Evolutionary conservation across 2,797 vertebrate genomes (phyloP), one percentile per base, ranked within the genome.

Genomic region (Sebastes paucispinis): DNA sequence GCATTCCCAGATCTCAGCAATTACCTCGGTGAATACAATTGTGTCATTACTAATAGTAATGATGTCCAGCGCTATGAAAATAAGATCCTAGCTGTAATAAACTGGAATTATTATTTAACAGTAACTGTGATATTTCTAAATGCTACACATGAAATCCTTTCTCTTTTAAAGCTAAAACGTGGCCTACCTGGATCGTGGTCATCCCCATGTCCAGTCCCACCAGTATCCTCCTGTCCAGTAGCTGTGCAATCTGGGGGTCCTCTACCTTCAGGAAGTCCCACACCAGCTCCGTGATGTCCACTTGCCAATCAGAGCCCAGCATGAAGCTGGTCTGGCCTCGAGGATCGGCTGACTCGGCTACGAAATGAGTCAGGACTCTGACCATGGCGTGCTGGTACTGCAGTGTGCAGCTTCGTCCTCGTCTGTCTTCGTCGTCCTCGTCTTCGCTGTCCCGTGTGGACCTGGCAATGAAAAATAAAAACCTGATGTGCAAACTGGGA

Each of bases 371-470:
- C 63, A 99, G 96, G 58, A 99, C 97, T 1, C 98, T 93, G 79
- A 99, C 95, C 65, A 93, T 96, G 93, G 98, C 95, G 0, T 96
- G 97, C 90, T 99, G 98, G 93, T 98, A 99, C 93, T 98, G 98
- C 71, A 99, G 94, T 1, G 96, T 91, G 54, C 98, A 99, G 76
- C 97, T 96, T 39, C 97, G 92, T 72, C 97, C 97, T 60, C 96
- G 92, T 25, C 95, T 93, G 77, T 98, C 98, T 55, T 96, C 96
- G 0, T 98, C 98, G 0, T 99, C 97, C 8, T 98, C 97, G 0
- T 98, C 98, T 1, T 99, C 98, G 0, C 97, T 98, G 82, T 98
- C 97, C 16, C 96, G 91, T 0, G 96, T 89, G 1, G 96, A 96
- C 89, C 98, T 98, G 87, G 25, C 20, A 50, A 75, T 52, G 18